Evolutionary conservation across 1,140 invertebrate species (phyloP).

Genomic region (Camponotus floridanus): DNA sequence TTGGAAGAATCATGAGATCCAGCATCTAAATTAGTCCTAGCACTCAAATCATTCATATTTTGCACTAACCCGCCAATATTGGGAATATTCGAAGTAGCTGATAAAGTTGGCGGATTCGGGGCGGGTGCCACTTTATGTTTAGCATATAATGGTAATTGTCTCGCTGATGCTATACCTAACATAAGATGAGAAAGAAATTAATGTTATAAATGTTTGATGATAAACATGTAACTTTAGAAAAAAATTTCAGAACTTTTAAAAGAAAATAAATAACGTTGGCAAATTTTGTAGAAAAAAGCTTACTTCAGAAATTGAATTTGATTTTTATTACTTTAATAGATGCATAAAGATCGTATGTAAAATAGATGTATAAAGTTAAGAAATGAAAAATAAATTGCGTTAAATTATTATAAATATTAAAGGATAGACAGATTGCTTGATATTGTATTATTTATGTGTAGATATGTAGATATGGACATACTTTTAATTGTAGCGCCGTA

Average conservation of each 20-base stretch:
- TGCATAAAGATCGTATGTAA: background rate
- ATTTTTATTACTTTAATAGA: slow-evolving; percentile 8
- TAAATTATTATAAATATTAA: background rate
- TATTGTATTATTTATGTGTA: background rate
- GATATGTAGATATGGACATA: slow-evolving; percentile 74
- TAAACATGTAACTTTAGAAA: background rate
- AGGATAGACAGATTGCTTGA: background rate
- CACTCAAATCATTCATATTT: slow-evolving; percentile 84
- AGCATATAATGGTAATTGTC: slow-evolving; percentile 80
- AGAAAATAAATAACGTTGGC: background rate
- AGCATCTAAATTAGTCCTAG: slow-evolving; percentile 80
- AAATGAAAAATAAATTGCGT: background rate
- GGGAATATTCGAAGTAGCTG: slow-evolving; percentile 83
- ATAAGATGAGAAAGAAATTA: background rate
- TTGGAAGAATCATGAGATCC: slow-evolving; percentile 83
- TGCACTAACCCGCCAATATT: slow-evolving; percentile 84
- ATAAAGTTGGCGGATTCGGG: slow-evolving; percentile 83
- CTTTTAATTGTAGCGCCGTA: slow-evolving; percentile 87
- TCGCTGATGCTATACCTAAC: slow-evolving; percentile 74
- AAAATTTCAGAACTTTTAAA: background rate
- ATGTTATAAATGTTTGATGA: background rate
- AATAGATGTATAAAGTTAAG: background rate
- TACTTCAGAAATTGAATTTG: background rate
- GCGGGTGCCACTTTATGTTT: slow-evolving; percentile 85
- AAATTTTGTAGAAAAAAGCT: background rate